Evolutionary conservation across 1,140 invertebrate species (phyloP).

Genomic region (Bradysia coprophila): DNA sequence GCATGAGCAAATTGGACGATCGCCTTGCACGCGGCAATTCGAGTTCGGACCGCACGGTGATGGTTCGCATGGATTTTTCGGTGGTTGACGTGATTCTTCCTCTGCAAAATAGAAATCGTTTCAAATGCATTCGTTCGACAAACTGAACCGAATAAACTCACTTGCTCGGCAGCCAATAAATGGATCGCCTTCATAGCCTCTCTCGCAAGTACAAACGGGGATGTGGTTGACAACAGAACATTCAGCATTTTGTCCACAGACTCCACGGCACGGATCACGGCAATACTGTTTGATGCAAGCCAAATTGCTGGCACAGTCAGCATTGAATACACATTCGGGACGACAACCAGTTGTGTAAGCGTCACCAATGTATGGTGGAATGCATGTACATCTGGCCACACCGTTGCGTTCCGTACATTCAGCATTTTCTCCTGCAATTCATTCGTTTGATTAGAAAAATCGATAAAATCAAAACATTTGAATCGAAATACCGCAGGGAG

Average conservation of each 20-base stretch:
- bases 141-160: no score
- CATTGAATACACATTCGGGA: constrained; percentile 59
- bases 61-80: constrained; percentile 52
- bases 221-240: constrained; percentile 66
- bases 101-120: no score
- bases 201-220: constrained; percentile 56
- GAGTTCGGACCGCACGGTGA: constrained; percentile 68
- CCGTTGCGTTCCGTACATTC: constrained; percentile 49
- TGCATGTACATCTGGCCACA: constrained; percentile 53
- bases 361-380: constrained; percentile 70
- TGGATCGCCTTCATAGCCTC: constrained; percentile 60
- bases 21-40: constrained; percentile 46
- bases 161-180: constrained; percentile 53
- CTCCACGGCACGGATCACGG: constrained; percentile 65
- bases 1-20: constrained; percentile 61
- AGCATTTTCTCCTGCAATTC: constrained; percentile 58
- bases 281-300: constrained; percentile 74
- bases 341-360: constrained; percentile 55
- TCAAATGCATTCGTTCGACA: no score
- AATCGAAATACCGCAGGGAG: constrained; percentile 66
- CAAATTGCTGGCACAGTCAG: constrained; percentile 57
- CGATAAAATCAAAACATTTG: no score
- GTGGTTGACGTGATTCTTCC: no score
- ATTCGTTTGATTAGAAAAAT: no score
- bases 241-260: constrained; percentile 60